Evolutionary conservation across 2,888 invertebrate species (phyloP), one percentile per base, ranked within the genome.

Genomic region (Melanostoma scalare): DNA sequence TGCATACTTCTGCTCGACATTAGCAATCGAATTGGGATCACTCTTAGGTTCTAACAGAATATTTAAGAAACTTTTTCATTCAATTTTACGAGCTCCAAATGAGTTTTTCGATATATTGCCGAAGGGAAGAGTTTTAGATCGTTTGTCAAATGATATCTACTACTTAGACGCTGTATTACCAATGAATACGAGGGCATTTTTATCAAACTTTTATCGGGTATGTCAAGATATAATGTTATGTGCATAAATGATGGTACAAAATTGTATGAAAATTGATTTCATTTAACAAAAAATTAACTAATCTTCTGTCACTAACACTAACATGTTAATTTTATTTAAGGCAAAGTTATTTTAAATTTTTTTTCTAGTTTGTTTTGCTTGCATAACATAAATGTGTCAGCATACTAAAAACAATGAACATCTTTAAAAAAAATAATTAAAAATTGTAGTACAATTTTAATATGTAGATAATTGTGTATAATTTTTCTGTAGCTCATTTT

Each of bases 41-140:
- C 86, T 93, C 86, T 87, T 87, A 55, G 93, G 93, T 31, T 92
- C 93, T 10, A 88, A 87, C 80, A 88, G 86, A 84, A 91, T 93
- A 86, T 93, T 94, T 89, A 86, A 88, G 56, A 88, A 86, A 38
- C 89, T 94, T 86, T 90, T 94, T 78, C 72, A 87, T 53, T 90
- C 90, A 86, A 89, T 93, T 86, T 87, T 94, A 84, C 91, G 91
- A 82, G 92, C 92, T 78, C 94, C 94, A 10, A 92, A 93, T 90
- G 88, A 89, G 68, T 93, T 94, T 90, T 94, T 94, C 90, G 94
- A 94, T 89, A 92, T 92, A 44, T 93, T 93, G 81, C 94, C 94
- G 6, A 88, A 92, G 85, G 94, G 94, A 79, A 92, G 94, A 68
- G 92, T 95, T 85, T 89, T 95, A 67, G 93, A 93, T 89, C 92